Conservation (phyloP, 1,140 invertebrate genomes). For the Pseudomyrmex concolor region DNA sequence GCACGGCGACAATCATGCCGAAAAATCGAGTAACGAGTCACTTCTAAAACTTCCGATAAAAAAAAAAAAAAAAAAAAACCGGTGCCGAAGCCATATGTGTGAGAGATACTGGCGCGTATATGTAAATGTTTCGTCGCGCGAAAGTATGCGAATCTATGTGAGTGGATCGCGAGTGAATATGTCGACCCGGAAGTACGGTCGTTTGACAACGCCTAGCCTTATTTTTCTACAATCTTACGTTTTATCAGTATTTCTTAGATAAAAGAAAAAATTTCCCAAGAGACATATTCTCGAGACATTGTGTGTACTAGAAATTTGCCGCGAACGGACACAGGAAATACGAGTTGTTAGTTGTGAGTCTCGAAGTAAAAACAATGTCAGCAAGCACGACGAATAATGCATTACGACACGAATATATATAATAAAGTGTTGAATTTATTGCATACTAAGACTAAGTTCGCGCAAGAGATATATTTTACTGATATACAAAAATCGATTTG, state of each 20-base stretch:
- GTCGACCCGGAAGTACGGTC: constrained; percentile 50
- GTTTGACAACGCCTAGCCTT: constrained; percentile 80
- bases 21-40: constrained; percentile 36
- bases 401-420: not conserved
- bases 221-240: constrained; percentile 83
- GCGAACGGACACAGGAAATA: constrained; percentile 51
- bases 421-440: not conserved
- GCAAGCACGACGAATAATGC: not conserved
- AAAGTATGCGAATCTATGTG: constrained; percentile 11
- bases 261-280: constrained; percentile 57
- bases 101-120: not conserved
- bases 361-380: not conserved
- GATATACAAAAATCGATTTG: no score
- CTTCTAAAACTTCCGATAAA: constrained; percentile 11
- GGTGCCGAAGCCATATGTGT: not conserved
- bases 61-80: not conserved
- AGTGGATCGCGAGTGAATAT: constrained; percentile 29
- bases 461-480: not conserved
- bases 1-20: constrained; percentile 9
- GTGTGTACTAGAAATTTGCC: constrained; percentile 66
- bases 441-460: not conserved
- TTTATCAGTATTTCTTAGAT: constrained; percentile 79
- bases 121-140: not conserved
- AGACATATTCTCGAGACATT: constrained; percentile 54
- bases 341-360: constrained; percentile 63